Base-by-base conservation (phyloP, 2,888 invertebrate genomes). In the Dasysyrphus albostriatus region DNA sequence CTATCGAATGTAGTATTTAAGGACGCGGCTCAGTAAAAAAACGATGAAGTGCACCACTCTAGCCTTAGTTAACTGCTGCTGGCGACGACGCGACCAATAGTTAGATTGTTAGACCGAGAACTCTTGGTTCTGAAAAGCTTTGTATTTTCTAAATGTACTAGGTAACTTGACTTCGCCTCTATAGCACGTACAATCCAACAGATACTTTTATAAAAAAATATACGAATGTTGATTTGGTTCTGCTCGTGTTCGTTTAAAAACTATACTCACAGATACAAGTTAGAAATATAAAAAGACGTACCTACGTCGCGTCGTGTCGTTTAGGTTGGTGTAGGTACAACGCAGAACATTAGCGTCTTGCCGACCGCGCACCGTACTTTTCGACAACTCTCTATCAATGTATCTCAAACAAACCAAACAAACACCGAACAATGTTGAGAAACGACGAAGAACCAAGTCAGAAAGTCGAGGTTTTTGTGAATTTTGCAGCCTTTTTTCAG, bases 71-170 rank as follows among this genome's bases (percentile, higher is more conserved):
- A 70, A 83, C 83, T 83, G 59, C 83, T 87, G 65, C 83, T 87
- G 72, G 77, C 79, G 65, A 42, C 82, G 83, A 87, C 79, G 75
- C 87, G 87, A 79, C 87, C 87, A 83, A 87, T 87, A 83, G 87
- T 87, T 87, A 87, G 83, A 87, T 79, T 87, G 70, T 83, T 54
- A 83, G 72, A 79, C 54, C 69, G 74, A 87, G 87, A 87, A 87
- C 67, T 75, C 83, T 75, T 69, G 39, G 70, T 61, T 75, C 75
- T 49, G 49, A 39, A 49, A 75, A 83, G 87, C 87, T 87, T 83
- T 72, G 65, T 49, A 61, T 79, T 87, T 83, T 77, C 56, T 63
- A 54, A 81, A 72, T 72, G 56, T 76, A 81, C 56, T 16, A 9
- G n/a, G 8, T 32, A 16, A 34, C n/a, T 58, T 37, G 34, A 16